A percentile compares a stretch with the other conserved stretches of the same genome.
These are phyloP conservation scores for Acrossocheilus fasciatus DNA, from an alignment of 2,797 vertebrate species.

Conservation along the genomic window DNA sequence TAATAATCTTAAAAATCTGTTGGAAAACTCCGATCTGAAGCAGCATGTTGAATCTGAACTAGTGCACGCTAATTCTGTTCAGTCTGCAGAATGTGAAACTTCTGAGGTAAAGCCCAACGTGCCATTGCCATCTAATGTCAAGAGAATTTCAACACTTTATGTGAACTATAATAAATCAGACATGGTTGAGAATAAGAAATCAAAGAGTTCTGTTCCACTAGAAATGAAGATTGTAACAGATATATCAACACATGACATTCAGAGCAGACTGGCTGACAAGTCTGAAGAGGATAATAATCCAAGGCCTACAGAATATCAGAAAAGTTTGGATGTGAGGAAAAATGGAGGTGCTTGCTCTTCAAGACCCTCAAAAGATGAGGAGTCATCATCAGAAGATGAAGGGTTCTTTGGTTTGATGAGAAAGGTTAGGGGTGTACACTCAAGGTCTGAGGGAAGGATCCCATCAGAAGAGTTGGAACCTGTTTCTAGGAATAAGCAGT, in stretches of 20 bases:
- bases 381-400: constrained; percentile 53
- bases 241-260: constrained; percentile 7
- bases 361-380: constrained; percentile 25
- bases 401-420: constrained; percentile 49
- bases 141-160: background rate
- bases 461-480: constrained; percentile 3
- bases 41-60: constrained; percentile 20
- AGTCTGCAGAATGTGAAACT: constrained; percentile 1
- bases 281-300: constrained; percentile 14
- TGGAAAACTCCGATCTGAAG: constrained; percentile 31
- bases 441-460: constrained; percentile 11
- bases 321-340: background rate
- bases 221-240: constrained; percentile 5
- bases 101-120: background rate
- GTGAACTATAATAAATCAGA: background rate
- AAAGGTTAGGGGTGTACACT: constrained; percentile 41
- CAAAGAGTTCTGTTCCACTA: background rate
- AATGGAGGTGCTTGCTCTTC: background rate
- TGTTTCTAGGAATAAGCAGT: background rate
- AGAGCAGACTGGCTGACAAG: background rate
- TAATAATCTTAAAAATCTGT: background rate
- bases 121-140: background rate
- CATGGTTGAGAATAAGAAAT: background rate
- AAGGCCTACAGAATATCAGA: constrained; percentile 1
- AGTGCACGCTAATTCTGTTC: background rate